Conservation (phyloP, 2,888 invertebrate genomes). For the Lathronympha strigana region DNA sequence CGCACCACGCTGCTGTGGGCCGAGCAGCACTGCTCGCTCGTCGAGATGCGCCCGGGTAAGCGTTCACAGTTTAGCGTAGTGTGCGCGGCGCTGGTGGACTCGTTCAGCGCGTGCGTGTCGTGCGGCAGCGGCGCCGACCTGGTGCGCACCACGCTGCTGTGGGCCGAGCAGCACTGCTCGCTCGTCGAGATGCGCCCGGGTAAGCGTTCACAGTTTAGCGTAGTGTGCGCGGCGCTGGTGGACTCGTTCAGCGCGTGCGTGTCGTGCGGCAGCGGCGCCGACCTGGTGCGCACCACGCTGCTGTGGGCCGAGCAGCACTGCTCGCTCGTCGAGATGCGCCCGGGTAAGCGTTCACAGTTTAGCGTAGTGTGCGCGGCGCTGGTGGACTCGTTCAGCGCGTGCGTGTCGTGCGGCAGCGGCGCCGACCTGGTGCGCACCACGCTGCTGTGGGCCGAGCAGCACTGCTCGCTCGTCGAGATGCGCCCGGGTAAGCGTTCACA, state of each 20-base stretch:
- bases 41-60: conserved; percentile 96
- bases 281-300: conserved; percentile 95
- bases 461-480: conserved; percentile 96
- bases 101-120: conserved; percentile 96
- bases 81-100: conserved; percentile 93
- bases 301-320: conserved; percentile 99
- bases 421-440: conserved; percentile 96
- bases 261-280: conserved; percentile 93
- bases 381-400: conserved; percentile 94
- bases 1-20: conserved; percentile 97
- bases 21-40: conserved; percentile 97
- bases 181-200: conserved; percentile 96
- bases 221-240: conserved; percentile 94
- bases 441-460: conserved; percentile 97
- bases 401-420: conserved; percentile 94
- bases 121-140: conserved; percentile 94
- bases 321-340: conserved; percentile 96
- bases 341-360: conserved; percentile 85
- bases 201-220: conserved; percentile 74
- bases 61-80: too few relatives aligned
- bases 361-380: conserved; percentile 93
- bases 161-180: conserved; percentile 99
- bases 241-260: conserved; percentile 96
- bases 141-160: conserved; percentile 94
- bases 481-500: conserved; percentile 89